phyloP scores from a whole-genome alignment of 2,888 invertebrate species.

The Germaria angustata region DNA sequence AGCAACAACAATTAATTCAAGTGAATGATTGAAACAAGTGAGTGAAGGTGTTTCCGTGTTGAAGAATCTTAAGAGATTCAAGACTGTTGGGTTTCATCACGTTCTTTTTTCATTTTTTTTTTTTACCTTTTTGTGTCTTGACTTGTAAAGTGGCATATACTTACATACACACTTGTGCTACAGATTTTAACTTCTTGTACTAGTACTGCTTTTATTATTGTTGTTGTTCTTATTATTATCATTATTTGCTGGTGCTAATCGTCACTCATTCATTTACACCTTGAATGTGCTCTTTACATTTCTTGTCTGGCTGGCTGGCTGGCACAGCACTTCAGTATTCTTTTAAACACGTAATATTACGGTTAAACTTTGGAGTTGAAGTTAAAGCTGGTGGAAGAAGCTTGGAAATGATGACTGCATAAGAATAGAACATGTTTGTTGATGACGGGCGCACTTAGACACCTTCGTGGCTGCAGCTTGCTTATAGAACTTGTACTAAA shows the following conservation, averaged over 20 bases:
- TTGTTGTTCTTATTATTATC: conserved; percentile 53
- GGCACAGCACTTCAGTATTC: conserved; percentile 31
- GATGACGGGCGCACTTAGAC: conserved; percentile 16
- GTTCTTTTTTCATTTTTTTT: conserved; percentile 59
- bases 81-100: conserved; percentile 51
- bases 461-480: conserved; percentile 18
- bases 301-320: conserved; percentile 40
- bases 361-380: conserved; percentile 41
- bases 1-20: conserved; percentile 13
- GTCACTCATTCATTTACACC: conserved; percentile 68
- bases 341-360: conserved; percentile 58
- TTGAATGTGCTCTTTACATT: conserved; percentile 52
- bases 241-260: conserved; percentile 66
- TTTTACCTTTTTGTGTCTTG: conserved; percentile 57
- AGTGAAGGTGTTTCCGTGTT: conserved; percentile 16
- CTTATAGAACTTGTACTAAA: conserved; percentile 27
- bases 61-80: conserved; percentile 34
- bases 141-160: conserved; percentile 61
- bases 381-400: conserved; percentile 25
- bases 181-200: conserved; percentile 21
- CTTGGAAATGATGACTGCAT: background rate
- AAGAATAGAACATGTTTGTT: conserved; percentile 26
- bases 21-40: conserved; percentile 37
- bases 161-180: conserved; percentile 16
- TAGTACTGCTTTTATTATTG: conserved; percentile 3